These are phyloP conservation scores for Xylocampa areola DNA, from an alignment of 2,888 invertebrate genomes.

Conservation along the genomic window DNA sequence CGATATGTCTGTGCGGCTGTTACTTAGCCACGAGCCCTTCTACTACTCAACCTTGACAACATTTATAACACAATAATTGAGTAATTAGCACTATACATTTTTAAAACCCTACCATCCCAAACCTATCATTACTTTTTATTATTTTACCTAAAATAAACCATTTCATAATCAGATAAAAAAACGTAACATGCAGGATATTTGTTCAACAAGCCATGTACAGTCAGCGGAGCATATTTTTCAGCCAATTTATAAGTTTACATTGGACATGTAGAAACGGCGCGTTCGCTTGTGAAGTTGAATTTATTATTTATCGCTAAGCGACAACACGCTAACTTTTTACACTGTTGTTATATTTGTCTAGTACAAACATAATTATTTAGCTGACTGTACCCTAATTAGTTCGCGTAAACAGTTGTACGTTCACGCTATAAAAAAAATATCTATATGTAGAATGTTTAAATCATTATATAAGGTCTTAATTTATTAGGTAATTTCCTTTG, in stretches of 20 bases:
- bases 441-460: no score
- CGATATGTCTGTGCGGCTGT: no score
- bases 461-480: no score
- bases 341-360: slow-evolving; percentile 35
- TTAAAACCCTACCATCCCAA: slow-evolving; percentile 4
- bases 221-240: slow-evolving; percentile 64
- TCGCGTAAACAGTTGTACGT: slow-evolving; percentile 35
- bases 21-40: no score
- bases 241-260: slow-evolving; percentile 73
- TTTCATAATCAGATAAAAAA: slow-evolving; percentile 59
- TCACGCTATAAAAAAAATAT: slow-evolving; percentile 34
- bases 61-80: slow-evolving; percentile 21
- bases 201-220: slow-evolving; percentile 48
- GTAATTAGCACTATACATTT: slow-evolving; percentile 17
- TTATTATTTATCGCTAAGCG: slow-evolving; percentile 49
- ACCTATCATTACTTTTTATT: slow-evolving; percentile 16
- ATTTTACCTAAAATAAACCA: slow-evolving; percentile 27
- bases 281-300: slow-evolving; percentile 38
- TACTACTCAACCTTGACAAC: no score
- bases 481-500: no score
- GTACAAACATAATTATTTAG: slow-evolving; percentile 54
- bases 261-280: slow-evolving; percentile 48
- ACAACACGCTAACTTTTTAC: slow-evolving; percentile 56
- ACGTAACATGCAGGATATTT: slow-evolving; percentile 51
- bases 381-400: slow-evolving; percentile 56